A percentile compares a stretch with the other conserved stretches of the same genome.
Evolutionary conservation across 2,113 vertebrate species (phyloP).

Genomic region (Aptenodytes forsteri): DNA sequence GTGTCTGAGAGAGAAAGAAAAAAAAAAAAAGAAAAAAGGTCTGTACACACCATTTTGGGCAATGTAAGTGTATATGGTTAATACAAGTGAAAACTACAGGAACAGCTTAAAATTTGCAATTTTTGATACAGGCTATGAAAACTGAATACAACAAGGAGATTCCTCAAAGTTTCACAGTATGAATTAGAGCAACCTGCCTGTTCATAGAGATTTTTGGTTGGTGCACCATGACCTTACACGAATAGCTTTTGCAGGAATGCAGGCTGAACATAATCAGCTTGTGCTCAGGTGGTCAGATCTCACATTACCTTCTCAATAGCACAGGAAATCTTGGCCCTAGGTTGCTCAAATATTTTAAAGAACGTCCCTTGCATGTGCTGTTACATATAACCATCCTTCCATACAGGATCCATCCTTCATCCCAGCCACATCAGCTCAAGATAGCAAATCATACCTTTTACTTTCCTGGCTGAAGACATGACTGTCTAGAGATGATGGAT

Average conservation of each 20-base stretch:
- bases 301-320: not conserved
- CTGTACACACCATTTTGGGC: not conserved
- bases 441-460: not conserved
- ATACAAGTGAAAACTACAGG: not conserved
- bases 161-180: not conserved
- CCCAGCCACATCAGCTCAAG: not conserved
- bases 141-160: not conserved
- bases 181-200: not conserved
- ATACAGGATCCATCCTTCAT: not conserved
- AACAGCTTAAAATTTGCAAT: not conserved
- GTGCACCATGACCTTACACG: not conserved
- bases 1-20: constrained; percentile 75
- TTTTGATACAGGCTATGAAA: not conserved
- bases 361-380: not conserved
- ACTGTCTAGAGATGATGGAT: not conserved
- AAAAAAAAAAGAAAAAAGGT: not conserved
- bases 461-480: not conserved
- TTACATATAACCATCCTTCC: not conserved
- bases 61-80: not conserved
- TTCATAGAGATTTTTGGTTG: not conserved
- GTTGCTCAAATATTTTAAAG: not conserved
- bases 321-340: not conserved
- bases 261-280: not conserved
- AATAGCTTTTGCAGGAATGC: not conserved
- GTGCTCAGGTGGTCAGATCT: not conserved